Conservation (phyloP, 2,113 vertebrate genomes). For the Festucalex cinctus region DNA sequence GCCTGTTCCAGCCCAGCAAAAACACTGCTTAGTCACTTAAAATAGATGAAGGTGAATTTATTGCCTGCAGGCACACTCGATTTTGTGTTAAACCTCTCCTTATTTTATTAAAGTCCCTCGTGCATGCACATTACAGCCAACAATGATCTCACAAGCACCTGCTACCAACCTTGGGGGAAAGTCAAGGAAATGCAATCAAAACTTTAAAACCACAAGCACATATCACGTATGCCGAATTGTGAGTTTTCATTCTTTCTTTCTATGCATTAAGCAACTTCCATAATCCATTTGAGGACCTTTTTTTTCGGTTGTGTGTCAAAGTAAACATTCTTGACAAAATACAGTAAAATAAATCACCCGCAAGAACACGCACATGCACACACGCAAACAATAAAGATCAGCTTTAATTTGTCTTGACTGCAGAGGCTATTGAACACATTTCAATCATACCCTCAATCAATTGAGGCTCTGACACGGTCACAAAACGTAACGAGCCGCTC, state of each 20-base stretch:
- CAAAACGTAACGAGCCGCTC: conserved; percentile 44
- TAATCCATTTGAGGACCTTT: not conserved
- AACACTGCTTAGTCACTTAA: not conserved
- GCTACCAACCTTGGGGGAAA: conserved; percentile 11
- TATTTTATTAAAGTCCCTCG: not conserved
- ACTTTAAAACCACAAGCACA: not conserved
- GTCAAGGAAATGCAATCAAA: conserved; percentile 11
- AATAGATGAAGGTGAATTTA: not conserved
- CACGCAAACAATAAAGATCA: not conserved
- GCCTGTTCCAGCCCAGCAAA: not conserved
- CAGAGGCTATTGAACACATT: not conserved
- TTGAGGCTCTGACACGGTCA: not conserved
- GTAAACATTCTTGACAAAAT: conserved; percentile 27
- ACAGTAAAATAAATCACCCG: not conserved
- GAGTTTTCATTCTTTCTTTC: not conserved
- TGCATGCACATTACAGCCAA: not conserved
- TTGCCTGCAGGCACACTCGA: not conserved
- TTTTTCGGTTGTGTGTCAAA: conserved; percentile 12
- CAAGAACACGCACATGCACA: not conserved
- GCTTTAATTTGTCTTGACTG: not conserved
- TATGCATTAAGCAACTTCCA: conserved; percentile 8
- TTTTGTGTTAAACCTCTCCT: not conserved
- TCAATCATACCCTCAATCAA: not conserved
- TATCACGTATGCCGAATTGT: not conserved
- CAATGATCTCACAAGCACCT: conserved; percentile 12